Percentiles rank a stretch among this genome's conserved stretches.
phyloP scores from a whole-genome alignment of 1,140 invertebrate genomes.

The Globodera rostochiensis region DNA sequence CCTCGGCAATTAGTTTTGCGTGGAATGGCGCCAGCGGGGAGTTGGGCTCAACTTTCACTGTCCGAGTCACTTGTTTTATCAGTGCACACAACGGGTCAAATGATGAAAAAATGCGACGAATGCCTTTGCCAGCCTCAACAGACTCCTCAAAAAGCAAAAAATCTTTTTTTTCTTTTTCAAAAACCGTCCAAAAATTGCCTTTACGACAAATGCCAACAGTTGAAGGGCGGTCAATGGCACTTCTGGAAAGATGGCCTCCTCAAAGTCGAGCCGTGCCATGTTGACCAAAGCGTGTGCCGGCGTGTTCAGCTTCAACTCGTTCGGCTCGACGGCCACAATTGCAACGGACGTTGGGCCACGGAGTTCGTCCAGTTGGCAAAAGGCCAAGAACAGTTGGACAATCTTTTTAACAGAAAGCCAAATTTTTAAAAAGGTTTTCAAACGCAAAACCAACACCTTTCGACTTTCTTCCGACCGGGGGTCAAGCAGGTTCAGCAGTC shows the following conservation, averaged over 20 bases:
- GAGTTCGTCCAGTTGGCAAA: conserved; percentile 38
- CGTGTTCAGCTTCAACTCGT: conserved; percentile 11
- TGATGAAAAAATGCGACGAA: not conserved
- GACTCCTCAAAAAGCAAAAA: conserved; percentile 28
- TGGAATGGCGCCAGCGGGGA: conserved; percentile 38
- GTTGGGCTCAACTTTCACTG: conserved; percentile 36
- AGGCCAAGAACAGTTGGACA: conserved; percentile 26
- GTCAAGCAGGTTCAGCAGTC: conserved; percentile 44
- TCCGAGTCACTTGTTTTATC: conserved; percentile 19
- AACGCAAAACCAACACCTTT: conserved; percentile 38
- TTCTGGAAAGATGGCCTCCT: conserved; percentile 22
- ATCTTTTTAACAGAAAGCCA: not conserved
- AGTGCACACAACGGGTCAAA: conserved; percentile 11
- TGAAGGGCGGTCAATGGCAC: conserved; percentile 19
- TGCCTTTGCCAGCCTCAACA: conserved; percentile 26
- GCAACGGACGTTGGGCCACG: conserved; percentile 11
- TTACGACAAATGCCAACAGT: conserved; percentile 13
- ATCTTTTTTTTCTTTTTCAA: not conserved
- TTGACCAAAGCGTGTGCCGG: conserved; percentile 1
- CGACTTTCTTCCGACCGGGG: conserved; percentile 46
- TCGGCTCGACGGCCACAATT: not conserved
- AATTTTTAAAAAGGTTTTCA: not conserved
- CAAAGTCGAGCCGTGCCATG: not conserved
- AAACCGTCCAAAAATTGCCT: not conserved
- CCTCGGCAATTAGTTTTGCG: conserved; percentile 46